Evolutionary conservation across 2,797 vertebrate genomes (phyloP), one percentile per base, ranked within the genome.

Genomic region (Glyptemys insculpta): DNA sequence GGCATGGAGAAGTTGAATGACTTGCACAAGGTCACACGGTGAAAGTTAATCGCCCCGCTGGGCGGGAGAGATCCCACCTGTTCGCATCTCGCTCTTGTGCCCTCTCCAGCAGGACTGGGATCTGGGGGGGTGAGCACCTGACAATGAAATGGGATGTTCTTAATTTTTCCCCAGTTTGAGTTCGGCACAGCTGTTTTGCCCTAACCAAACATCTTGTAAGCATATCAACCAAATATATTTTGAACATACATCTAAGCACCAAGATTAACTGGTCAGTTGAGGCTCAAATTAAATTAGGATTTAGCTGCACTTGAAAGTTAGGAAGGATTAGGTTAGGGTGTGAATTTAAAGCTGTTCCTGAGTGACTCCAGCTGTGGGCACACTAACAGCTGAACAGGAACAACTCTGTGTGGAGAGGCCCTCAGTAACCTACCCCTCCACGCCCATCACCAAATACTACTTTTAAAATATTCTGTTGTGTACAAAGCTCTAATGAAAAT

Each of bases 141-240:
- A 31, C 15, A 19, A 4, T 47, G 54, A 49, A 18, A 59, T 41
- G 27, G 19, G 37, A 34, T 10, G 10, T 19, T 27, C 23, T 14
- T 41, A 9, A 10, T 29, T 15, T 8, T 34, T 21, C 4, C 25
- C 14, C 27, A 4, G 18, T 19, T 18, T 31, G 53, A 27, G 11
- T 27, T 19, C 29, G 3, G 23, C 0, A 37, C 5, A 49, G 25
- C 12, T 14, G 0, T 16, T 44, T 21, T 21, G 29, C 8, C 2
- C 8, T 12, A 18, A 2, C 2, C 1, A 52, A 50, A 72, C 12
- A 8, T 5, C 41, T 57, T 65, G 31, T 31, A 4, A 1, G 82
- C 18, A 37, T 37, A 37, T 68, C 2, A n/a, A 37, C 34, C 62
- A 37, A 19, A 37, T 68, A n/a, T 2, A 37, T 21, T 68, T 68